Base-by-base conservation (phyloP, 2,797 vertebrate genomes). In the Enteromius anoplus region DNA sequence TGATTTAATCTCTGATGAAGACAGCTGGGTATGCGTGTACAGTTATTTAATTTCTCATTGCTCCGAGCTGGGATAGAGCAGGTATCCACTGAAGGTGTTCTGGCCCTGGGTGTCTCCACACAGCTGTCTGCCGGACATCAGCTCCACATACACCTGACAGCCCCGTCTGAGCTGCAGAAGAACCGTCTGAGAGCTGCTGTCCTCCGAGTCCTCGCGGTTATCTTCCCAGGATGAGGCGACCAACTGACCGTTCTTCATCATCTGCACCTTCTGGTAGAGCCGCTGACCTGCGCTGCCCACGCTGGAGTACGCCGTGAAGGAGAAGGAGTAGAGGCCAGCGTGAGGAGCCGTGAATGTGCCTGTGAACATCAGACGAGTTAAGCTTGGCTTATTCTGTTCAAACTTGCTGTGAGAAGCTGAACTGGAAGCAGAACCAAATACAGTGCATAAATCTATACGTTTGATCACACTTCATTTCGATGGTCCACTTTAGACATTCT, bases 161-260 rank as follows among this genome's bases (percentile, higher is more conserved):
- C 94, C 94, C 19, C 0, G 86, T 7, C 72, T 14, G 84, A 95
- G 55, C 23, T 86, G 49, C 88, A 95, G 45, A 1, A 90, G 62
- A 64, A 93, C 84, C 0, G 85, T 82, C 92, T 95, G 89, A 26
- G 88, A 90, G 40, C 83, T 92, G 3, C 89, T 94, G 92, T 95
- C 95, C 85, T 93, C 91, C 0, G 2, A 23, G 17, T 95, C 94
- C 71, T 95, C 92, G 19, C 93, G 89, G 85, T 95, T 95, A 82
- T 93, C 89, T 85, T 95, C 94, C 93, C 92, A 94, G 70, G 92
- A 89, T 0, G 89, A 85, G 17, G 72, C 87, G 0, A 86, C 3
- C 0, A 17, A 1, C 21, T n/a, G 8, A 0, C 86, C 88, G 0
- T 95, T 92, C 82, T 60, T 88, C 83, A 92, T 89, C 84, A 95